phyloP scores from a whole-genome alignment of 2,888 invertebrate genomes.

The Herminia tarsipennalis region DNA sequence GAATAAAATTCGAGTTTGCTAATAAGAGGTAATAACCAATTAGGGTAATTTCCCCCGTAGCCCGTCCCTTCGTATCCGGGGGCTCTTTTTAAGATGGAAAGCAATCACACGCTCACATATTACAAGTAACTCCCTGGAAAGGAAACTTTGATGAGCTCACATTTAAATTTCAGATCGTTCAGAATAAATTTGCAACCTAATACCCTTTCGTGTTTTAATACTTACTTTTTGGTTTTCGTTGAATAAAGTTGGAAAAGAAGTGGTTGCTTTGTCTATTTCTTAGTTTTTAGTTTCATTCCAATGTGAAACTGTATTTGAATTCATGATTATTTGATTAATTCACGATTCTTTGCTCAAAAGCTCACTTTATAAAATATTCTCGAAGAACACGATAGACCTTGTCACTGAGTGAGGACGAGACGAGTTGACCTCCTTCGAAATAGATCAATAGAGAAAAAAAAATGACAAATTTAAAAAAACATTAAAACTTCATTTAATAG shows the following conservation, averaged over 20 bases:
- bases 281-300: conserved; percentile 6
- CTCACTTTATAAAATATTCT: too few species aligned
- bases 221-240: conserved; percentile 47
- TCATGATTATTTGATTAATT: too few species aligned
- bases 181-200: conserved; percentile 78
- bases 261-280: neutral
- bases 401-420: too few species aligned
- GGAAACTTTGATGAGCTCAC: conserved; percentile 76
- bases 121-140: conserved; percentile 55
- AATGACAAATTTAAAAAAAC: too few species aligned
- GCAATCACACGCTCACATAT: conserved; percentile 61
- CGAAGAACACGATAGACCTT: too few species aligned
- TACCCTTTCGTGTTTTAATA: conserved; percentile 64
- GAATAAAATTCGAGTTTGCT: conserved; percentile 25
- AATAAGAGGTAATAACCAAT: conserved; percentile 50
- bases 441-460: too few species aligned
- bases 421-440: too few species aligned
- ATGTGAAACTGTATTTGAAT: conserved; percentile 4
- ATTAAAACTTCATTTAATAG: too few species aligned
- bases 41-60: conserved; percentile 45
- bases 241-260: conserved; percentile 10
- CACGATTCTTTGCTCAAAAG: too few species aligned
- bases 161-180: conserved; percentile 79
- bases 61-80: conserved; percentile 35
- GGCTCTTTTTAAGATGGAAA: conserved; percentile 58